phyloP scores from a whole-genome alignment of 2,797 vertebrate species.

The Vespertilio murinus region DNA sequence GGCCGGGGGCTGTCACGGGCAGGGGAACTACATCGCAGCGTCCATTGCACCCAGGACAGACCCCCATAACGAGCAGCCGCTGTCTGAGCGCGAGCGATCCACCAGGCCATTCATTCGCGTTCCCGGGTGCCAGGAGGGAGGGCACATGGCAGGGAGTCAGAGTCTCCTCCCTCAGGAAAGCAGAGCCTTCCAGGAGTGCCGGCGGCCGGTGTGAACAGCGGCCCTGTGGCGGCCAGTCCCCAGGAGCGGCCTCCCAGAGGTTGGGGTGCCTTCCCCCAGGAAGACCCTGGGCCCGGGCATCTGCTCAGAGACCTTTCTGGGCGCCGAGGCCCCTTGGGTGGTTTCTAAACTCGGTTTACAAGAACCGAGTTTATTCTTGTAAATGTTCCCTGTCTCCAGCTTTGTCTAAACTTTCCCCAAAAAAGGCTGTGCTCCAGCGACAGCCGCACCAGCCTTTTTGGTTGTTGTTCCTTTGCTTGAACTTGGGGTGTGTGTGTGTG shows the following conservation, averaged over 20 bases:
- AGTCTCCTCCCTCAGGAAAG: background rate
- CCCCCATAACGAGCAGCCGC: background rate
- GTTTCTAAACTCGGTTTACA: background rate
- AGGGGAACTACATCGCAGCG: background rate
- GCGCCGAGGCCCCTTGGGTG: background rate
- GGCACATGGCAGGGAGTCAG: background rate
- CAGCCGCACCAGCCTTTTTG: background rate
- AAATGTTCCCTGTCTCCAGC: background rate
- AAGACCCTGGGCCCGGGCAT: background rate
- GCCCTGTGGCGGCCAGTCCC: too few relatives aligned
- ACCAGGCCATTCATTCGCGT: background rate
- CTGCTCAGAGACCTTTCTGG: background rate
- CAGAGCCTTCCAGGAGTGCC: background rate
- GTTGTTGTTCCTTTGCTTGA: background rate
- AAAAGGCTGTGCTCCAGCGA: background rate
- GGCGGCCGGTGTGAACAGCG: background rate
- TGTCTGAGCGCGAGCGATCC: background rate
- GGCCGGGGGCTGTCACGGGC: too few relatives aligned
- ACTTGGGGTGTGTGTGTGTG: background rate
- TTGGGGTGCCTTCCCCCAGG: background rate
- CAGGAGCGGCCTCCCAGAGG: rapidly evolving
- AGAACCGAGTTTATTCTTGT: background rate
- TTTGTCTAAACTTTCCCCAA: background rate
- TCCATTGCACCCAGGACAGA: background rate
- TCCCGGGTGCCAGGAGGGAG: background rate